Evolutionary conservation across 2,113 vertebrate genomes (phyloP).

Genomic region (Pseudonaja textilis): DNA sequence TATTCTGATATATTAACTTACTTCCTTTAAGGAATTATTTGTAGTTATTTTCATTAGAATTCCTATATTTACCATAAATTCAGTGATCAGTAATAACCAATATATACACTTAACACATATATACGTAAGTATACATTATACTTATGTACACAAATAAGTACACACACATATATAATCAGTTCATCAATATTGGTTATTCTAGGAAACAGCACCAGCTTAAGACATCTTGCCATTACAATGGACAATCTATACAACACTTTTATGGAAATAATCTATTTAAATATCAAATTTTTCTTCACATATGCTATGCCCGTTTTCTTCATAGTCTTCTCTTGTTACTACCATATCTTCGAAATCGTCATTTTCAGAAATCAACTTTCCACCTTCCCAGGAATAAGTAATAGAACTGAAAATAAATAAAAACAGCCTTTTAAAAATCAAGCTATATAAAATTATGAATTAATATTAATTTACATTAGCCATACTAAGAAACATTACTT

Average conservation of each 20-base stretch:
- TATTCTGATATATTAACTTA: neutral
- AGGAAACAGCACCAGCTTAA: slow-evolving; percentile 51
- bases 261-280: slow-evolving; percentile 63
- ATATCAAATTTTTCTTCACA: slow-evolving; percentile 99
- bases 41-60: slow-evolving; percentile 31
- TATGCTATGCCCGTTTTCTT: slow-evolving; percentile 93
- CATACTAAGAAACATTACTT: neutral
- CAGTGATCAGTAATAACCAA: slow-evolving; percentile 71
- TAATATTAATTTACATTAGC: neutral
- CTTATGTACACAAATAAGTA: slow-evolving; percentile 39
- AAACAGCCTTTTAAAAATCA: neutral
- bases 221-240: slow-evolving; percentile 29
- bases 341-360: slow-evolving; percentile 96
- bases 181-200: slow-evolving; percentile 40
- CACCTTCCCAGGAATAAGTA: slow-evolving; percentile 93
- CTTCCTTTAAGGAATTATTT: neutral
- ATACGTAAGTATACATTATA: slow-evolving; percentile 19
- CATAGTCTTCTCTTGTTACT: slow-evolving; percentile 95
- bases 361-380: slow-evolving; percentile 90
- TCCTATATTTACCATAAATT: slow-evolving; percentile 74
- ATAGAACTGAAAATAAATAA: slow-evolving; percentile 80
- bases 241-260: slow-evolving; percentile 31
- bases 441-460: neutral
- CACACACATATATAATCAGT: neutral
- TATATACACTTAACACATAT: slow-evolving; percentile 32